These are phyloP conservation scores for Agriopis aurantiaria DNA, from an alignment of 2,888 invertebrate genomes.

Conservation along the genomic window DNA sequence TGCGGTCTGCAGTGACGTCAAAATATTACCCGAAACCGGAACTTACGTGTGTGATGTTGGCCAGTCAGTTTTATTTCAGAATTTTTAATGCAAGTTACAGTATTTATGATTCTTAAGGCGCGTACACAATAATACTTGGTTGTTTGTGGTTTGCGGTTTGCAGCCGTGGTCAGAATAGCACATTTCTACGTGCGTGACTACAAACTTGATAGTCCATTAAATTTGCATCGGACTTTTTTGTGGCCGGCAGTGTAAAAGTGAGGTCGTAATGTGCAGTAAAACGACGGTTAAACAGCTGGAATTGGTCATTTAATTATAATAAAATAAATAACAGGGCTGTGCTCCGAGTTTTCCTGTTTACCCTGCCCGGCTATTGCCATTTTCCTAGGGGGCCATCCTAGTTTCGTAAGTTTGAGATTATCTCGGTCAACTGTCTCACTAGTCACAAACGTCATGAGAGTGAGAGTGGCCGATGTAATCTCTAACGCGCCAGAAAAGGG, in stretches of 20 bases:
- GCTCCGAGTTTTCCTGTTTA: constrained; percentile 10
- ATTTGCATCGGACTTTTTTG: constrained; percentile 64
- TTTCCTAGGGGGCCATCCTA: too few relatives aligned
- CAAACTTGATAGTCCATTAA: constrained; percentile 66
- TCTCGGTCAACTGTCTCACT: too few relatives aligned
- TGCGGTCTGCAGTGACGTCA: background rate
- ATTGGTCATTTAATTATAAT: constrained; percentile 38
- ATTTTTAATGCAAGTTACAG: too few relatives aligned
- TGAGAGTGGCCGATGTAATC: too few relatives aligned
- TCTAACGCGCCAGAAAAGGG: too few relatives aligned
- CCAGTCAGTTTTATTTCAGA: too few relatives aligned
- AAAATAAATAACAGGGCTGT: constrained; percentile 1
- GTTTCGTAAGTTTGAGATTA: too few relatives aligned
- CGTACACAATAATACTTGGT: too few relatives aligned
- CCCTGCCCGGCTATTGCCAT: background rate
- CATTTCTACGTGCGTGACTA: constrained; percentile 59
- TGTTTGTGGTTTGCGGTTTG: background rate
- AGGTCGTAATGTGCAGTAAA: constrained; percentile 46
- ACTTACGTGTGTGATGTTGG: too few relatives aligned
- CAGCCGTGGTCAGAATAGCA: constrained; percentile 52
- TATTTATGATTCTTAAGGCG: too few relatives aligned
- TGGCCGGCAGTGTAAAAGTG: constrained; percentile 48
- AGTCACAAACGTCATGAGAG: too few relatives aligned
- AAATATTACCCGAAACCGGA: too few relatives aligned
- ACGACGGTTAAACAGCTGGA: constrained; percentile 42